These are phyloP conservation scores for Parotocinclus haroldoi DNA, from an alignment of 2,797 vertebrate genomes.

Conservation along the genomic window DNA sequence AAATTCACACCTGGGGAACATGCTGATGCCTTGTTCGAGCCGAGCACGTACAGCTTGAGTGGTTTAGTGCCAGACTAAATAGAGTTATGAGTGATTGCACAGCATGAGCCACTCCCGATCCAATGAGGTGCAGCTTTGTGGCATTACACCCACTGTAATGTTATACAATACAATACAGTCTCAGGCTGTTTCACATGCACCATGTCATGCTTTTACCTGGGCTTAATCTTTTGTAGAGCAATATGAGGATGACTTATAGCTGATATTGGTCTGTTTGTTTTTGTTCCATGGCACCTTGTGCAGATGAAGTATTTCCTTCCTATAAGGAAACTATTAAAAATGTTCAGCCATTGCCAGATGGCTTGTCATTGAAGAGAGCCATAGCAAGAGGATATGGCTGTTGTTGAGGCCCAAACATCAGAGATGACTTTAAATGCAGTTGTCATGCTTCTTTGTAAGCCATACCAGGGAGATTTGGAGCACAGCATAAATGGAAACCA, in stretches of 20 bases:
- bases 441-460: slow-evolving; percentile 44
- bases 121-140: slow-evolving; percentile 5
- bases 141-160: slow-evolving; percentile 23
- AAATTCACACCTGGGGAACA: slow-evolving; percentile 29
- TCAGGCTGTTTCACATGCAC: slow-evolving; percentile 52
- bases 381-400: slow-evolving; percentile 24
- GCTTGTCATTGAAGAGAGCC: slow-evolving; percentile 55
- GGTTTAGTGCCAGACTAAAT: slow-evolving; percentile 40
- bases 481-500: slow-evolving; percentile 7
- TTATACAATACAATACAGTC: slow-evolving; percentile 33
- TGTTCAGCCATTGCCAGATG: slow-evolving; percentile 70
- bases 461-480: slow-evolving; percentile 35
- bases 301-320: slow-evolving; percentile 52
- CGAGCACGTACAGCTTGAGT: slow-evolving; percentile 20
- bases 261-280: slow-evolving; percentile 40
- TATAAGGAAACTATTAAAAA: slow-evolving; percentile 71
- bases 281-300: slow-evolving; percentile 51
- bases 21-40: slow-evolving; percentile 19
- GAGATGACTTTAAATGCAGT: slow-evolving; percentile 36
- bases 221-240: slow-evolving; percentile 56
- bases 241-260: slow-evolving; percentile 34
- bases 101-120: slow-evolving; percentile 18
- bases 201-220: slow-evolving; percentile 55
- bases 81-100: slow-evolving; percentile 37
- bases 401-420: slow-evolving; percentile 31